Evolutionary conservation across 2,888 invertebrate genomes (phyloP).

Genomic region (Teleogryllus oceanicus): DNA sequence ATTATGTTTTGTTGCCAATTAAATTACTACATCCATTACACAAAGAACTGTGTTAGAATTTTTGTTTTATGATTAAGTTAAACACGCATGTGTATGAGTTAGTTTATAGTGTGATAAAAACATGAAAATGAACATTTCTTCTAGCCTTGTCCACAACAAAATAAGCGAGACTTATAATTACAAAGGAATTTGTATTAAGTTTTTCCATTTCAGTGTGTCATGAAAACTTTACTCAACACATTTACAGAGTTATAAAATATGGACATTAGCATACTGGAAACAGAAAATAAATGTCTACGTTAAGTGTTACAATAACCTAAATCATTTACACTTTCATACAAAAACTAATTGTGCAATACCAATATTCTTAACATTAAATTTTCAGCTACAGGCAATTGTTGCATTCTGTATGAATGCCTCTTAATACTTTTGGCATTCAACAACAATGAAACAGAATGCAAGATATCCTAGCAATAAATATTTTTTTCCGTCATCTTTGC

Average conservation of each 20-base stretch:
- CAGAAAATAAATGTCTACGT: conserved; percentile 9
- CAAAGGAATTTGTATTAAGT: conserved; percentile 6
- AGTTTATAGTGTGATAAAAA: not conserved
- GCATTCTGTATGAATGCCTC: conserved; percentile 1
- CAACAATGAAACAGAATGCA: not conserved
- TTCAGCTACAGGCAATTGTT: not conserved
- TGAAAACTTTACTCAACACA: conserved; percentile 12
- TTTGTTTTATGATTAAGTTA: conserved; percentile 24
- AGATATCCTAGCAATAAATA: not conserved
- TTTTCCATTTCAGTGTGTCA: not conserved
- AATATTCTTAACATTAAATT: not conserved
- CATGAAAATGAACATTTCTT: not conserved
- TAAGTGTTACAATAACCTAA: conserved; percentile 8
- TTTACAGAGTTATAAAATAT: conserved; percentile 18
- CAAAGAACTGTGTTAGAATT: conserved; percentile 27
- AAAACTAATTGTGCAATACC: conserved; percentile 18
- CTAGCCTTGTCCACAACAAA: not conserved
- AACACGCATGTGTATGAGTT: conserved; percentile 24
- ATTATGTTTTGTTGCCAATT: conserved; percentile 18
- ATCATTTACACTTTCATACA: conserved; percentile 18
- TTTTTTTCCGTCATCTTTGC: not conserved
- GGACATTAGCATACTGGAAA: conserved; percentile 18
- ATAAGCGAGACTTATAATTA: not conserved
- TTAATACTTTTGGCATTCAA: not conserved
- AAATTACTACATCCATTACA: conserved; percentile 26